phyloP scores from a whole-genome alignment of 2,113 vertebrate species.

The Chascanopsetta lugubris region DNA sequence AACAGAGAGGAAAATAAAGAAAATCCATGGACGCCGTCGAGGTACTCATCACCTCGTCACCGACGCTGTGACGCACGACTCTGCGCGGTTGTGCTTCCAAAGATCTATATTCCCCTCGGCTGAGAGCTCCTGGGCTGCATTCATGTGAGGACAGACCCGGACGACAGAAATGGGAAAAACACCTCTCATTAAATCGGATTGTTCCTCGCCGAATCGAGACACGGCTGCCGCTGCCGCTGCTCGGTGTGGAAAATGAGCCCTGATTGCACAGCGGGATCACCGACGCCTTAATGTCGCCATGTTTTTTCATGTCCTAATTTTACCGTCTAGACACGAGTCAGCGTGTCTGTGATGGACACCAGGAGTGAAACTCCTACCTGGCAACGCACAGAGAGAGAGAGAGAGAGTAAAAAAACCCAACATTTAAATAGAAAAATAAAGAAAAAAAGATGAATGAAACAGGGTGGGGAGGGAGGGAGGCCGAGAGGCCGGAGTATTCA shows the following conservation, averaged over 20 bases:
- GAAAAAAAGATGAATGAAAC: conserved; percentile 15
- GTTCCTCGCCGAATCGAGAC: conserved; percentile 50
- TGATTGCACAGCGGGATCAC: conserved; percentile 75
- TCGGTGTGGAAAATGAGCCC: conserved; percentile 58
- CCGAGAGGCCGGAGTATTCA: not conserved
- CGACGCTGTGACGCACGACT: not conserved
- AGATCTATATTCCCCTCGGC: conserved; percentile 31
- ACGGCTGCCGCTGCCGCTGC: conserved; percentile 51
- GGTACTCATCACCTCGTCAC: no score
- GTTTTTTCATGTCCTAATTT: conserved; percentile 42
- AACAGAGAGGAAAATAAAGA: not conserved
- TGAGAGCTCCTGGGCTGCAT: conserved; percentile 25
- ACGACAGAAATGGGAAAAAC: conserved; percentile 39
- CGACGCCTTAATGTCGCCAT: conserved; percentile 56
- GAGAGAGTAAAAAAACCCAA: no score
- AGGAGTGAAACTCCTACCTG: not conserved
- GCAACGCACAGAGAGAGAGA: not conserved
- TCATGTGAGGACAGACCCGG: conserved; percentile 40
- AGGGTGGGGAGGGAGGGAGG: not conserved
- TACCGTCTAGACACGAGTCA: conserved; percentile 66
- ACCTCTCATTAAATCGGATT: conserved; percentile 58
- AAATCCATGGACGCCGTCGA: not conserved
- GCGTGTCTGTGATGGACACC: conserved; percentile 11
- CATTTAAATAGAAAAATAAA: not conserved
- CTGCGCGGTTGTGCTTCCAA: conserved; percentile 36